Percentiles rank a stretch among this genome's conserved stretches.
Conservation (phyloP, 2,797 vertebrate genomes). For the Potorous gilbertii region DNA sequence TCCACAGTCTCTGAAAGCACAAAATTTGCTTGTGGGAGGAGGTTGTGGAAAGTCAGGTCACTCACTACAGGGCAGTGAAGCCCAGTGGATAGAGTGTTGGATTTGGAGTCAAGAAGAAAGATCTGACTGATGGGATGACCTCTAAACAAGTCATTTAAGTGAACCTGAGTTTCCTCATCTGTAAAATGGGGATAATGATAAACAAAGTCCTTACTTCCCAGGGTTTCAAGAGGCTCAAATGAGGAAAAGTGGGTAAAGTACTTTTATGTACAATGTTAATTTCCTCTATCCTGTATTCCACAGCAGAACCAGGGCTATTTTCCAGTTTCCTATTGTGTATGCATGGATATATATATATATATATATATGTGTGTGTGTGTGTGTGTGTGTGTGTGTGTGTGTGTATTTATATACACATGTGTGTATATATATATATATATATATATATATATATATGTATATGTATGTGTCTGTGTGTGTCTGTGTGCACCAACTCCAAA, state of each 20-base stretch:
- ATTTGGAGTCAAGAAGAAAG: neutral
- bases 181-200: neutral
- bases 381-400: neutral
- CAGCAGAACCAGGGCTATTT: neutral
- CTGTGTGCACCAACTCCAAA: neutral
- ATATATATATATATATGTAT: rapidly evolving
- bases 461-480: neutral
- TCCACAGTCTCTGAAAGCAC: neutral
- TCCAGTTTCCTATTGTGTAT: neutral
- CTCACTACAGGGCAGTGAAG: neutral
- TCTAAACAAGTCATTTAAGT: neutral
- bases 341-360: neutral
- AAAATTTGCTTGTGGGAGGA: neutral
- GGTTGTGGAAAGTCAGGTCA: neutral
- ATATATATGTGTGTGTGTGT: no score
- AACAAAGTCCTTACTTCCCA: neutral
- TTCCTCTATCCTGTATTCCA: neutral
- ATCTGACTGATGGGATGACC: neutral
- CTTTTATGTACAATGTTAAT: neutral
- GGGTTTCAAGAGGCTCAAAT: neutral
- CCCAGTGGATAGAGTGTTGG: neutral
- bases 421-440: neutral
- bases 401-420: neutral
- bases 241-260: neutral
- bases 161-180: neutral